phyloP scores from a whole-genome alignment of 2,797 vertebrate species.

The Sciurus carolinensis region DNA sequence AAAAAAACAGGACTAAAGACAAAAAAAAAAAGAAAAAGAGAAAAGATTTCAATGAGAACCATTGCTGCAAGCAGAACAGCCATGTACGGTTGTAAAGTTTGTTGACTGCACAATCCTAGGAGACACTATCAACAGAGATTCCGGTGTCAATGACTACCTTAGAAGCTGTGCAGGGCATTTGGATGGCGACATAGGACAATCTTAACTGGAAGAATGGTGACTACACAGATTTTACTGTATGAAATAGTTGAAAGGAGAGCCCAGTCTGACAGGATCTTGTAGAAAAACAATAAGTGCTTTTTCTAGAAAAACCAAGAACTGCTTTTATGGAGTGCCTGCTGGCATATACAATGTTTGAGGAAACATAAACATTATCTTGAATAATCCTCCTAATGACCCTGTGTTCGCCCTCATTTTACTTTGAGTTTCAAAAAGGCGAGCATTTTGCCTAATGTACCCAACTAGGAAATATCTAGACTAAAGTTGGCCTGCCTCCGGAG shows the following conservation, averaged over 20 bases:
- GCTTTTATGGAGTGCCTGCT: constrained; percentile 23
- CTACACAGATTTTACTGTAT: neutral
- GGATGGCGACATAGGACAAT: neutral
- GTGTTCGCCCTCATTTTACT: constrained; percentile 45
- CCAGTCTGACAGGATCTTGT: neutral
- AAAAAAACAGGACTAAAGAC: neutral
- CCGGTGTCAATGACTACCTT: neutral
- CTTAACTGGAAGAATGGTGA: neutral
- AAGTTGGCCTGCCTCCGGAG: neutral
- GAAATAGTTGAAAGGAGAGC: neutral
- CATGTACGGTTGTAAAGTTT: neutral
- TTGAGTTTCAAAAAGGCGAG: constrained; percentile 50
- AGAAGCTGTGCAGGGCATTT: neutral
- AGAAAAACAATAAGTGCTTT: neutral
- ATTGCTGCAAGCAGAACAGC: neutral
- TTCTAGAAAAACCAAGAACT: neutral
- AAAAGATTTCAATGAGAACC: constrained; percentile 3
- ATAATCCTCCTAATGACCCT: neutral
- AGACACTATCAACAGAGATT: neutral
- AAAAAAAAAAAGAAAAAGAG: too few species aligned
- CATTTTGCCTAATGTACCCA: neutral
- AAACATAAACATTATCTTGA: constrained; percentile 14
- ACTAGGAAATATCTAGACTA: neutral
- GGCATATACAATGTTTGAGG: neutral
- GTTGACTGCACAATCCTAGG: neutral